These are phyloP conservation scores for Mesochorus sp. DNA, from an alignment of 2,888 invertebrate species.

Conservation along the genomic window DNA sequence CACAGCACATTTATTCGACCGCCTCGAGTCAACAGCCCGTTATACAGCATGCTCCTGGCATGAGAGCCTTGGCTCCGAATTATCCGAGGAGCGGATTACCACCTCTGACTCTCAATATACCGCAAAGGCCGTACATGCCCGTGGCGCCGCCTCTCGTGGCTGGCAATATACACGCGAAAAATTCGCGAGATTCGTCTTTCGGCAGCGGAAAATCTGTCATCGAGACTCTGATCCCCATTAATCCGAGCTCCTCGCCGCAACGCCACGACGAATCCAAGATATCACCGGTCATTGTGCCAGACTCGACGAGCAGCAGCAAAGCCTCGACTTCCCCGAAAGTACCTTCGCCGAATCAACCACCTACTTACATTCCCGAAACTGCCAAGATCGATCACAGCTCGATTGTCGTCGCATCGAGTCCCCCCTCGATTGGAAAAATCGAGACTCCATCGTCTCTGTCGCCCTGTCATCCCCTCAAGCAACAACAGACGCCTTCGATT, in stretches of 20 bases:
- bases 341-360: constrained; percentile 80
- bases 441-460: constrained; percentile 70
- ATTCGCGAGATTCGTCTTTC: constrained; percentile 69
- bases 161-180: constrained; percentile 73
- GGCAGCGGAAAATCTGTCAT: constrained; percentile 76
- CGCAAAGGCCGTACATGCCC: constrained; percentile 79
- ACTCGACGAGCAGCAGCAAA: constrained; percentile 76
- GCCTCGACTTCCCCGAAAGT: constrained; percentile 80
- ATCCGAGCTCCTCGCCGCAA: constrained; percentile 74
- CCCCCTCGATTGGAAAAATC: constrained; percentile 70
- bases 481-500: constrained; percentile 48
- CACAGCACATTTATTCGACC: constrained; percentile 78
- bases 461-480: constrained; percentile 54
- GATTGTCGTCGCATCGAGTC: constrained; percentile 74
- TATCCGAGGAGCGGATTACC: constrained; percentile 79
- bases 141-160: constrained; percentile 74
- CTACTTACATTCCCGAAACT: constrained; percentile 80
- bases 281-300: constrained; percentile 77
- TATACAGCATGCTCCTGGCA: constrained; percentile 80
- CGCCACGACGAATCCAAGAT: constrained; percentile 78
- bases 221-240: constrained; percentile 77
- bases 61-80: constrained; percentile 77
- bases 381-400: constrained; percentile 79
- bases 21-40: constrained; percentile 79
- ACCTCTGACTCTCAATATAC: constrained; percentile 78